A percentile compares a stretch with the other conserved stretches of the same genome.
These are phyloP conservation scores for Sacculina carcini DNA, from an alignment of 2,888 invertebrate genomes.

Conservation along the genomic window DNA sequence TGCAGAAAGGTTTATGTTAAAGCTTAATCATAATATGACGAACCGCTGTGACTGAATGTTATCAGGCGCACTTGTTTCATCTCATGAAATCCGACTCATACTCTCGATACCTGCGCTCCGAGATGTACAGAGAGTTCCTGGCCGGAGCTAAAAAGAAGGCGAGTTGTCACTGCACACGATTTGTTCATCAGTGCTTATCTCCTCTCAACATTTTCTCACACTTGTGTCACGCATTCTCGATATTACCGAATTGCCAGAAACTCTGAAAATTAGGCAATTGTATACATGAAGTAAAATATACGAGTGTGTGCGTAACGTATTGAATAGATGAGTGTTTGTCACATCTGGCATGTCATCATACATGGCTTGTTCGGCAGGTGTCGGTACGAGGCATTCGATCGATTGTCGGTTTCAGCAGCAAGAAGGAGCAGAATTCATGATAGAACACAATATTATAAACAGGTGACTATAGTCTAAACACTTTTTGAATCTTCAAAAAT, in stretches of 20 bases:
- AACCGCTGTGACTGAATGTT: too few relatives aligned
- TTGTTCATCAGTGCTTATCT: not conserved
- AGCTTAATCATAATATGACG: too few relatives aligned
- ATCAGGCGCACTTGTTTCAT: slow-evolving; percentile 95
- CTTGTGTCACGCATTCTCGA: not conserved
- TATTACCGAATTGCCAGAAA: not conserved
- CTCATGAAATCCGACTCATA: slow-evolving; percentile 99
- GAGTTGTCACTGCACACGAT: too few relatives aligned
- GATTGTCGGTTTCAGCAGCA: slow-evolving; percentile 9
- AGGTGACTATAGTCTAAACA: too few relatives aligned
- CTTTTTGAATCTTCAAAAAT: too few relatives aligned
- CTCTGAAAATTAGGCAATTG: not conserved
- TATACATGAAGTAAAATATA: not conserved
- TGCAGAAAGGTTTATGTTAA: too few relatives aligned
- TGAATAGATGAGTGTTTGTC: not conserved
- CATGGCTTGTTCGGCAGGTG: slow-evolving; percentile 2
- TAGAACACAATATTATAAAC: too few relatives aligned
- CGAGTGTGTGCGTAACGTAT: not conserved
- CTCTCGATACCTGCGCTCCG: slow-evolving; percentile 42
- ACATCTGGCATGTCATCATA: not conserved
- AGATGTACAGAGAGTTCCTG: slow-evolving; percentile 14
- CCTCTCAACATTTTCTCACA: not conserved
- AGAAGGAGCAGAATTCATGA: too few relatives aligned
- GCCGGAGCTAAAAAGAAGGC: slow-evolving; percentile 12
- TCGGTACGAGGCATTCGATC: slow-evolving; percentile 10